Evolutionary conservation across 2,888 invertebrate species (phyloP).

Genomic region (Epinotia ramella): DNA sequence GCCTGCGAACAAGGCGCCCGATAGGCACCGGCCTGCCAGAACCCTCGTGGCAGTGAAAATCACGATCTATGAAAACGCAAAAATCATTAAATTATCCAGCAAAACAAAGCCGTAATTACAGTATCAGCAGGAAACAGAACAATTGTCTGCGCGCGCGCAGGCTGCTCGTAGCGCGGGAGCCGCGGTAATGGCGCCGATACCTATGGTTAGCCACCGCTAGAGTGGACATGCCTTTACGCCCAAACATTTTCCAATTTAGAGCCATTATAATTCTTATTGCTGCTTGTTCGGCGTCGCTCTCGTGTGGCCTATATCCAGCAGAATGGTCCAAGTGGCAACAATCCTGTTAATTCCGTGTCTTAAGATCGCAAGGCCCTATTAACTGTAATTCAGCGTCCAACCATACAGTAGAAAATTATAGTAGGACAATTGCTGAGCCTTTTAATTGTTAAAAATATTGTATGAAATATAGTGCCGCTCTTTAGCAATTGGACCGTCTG

Average conservation of each 20-base stretch:
- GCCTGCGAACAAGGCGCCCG: no score
- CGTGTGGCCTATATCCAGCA: no score
- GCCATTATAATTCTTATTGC: no score
- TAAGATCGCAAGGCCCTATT: conserved; percentile 48
- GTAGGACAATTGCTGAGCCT: conserved; percentile 50
- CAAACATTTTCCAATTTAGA: neutral
- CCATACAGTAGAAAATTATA: conserved; percentile 58
- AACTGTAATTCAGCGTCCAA: conserved; percentile 76
- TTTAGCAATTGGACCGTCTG: no score
- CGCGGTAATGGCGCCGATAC: conserved; percentile 51
- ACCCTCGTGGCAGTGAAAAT: no score
- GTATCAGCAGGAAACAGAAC: conserved; percentile 51
- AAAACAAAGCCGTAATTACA: conserved; percentile 20
- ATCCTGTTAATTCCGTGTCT: neutral
- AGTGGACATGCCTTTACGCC: conserved; percentile 16
- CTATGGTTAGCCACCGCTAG: neutral
- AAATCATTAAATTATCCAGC: neutral
- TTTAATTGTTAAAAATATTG: no score
- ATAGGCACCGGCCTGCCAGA: no score
- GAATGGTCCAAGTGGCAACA: neutral
- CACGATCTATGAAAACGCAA: neutral
- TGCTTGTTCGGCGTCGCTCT: no score
- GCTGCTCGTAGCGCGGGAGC: conserved; percentile 68
- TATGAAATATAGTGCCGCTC: no score
- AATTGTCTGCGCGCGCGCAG: conserved; percentile 73